Percentiles rank a stretch among this genome's conserved stretches.
phyloP scores from a whole-genome alignment of 2,888 invertebrate genomes.

The Amphipyra tragopoginis region DNA sequence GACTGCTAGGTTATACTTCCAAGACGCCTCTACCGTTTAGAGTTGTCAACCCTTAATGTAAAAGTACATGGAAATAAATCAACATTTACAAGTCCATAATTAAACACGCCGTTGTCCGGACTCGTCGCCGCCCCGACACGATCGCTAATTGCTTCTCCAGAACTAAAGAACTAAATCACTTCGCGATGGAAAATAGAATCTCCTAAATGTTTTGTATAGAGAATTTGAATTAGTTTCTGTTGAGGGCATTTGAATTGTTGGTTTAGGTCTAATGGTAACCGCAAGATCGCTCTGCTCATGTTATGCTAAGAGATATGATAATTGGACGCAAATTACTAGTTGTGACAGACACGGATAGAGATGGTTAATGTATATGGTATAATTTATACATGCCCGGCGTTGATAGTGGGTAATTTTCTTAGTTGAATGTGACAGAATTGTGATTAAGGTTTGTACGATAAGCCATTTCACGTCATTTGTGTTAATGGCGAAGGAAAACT shows the following conservation, averaged over 20 bases:
- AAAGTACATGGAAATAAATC: conserved; percentile 31
- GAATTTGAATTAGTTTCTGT: conserved; percentile 17
- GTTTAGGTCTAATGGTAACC: conserved; percentile 5
- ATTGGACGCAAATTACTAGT: background rate
- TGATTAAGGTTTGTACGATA: too few relatives aligned
- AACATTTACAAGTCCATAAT: conserved; percentile 43
- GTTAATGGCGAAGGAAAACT: too few relatives aligned
- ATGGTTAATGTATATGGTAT: too few relatives aligned
- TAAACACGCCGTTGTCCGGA: conserved; percentile 34
- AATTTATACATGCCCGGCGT: too few relatives aligned
- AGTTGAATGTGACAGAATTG: too few relatives aligned
- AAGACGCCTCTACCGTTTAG: background rate
- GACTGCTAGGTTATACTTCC: background rate
- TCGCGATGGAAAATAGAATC: conserved; percentile 28
- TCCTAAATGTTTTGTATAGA: background rate
- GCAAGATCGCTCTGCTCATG: background rate
- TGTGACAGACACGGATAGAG: too few relatives aligned
- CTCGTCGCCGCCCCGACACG: conserved; percentile 30
- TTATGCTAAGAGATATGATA: background rate
- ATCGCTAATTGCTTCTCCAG: conserved; percentile 53
- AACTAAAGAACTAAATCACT: conserved; percentile 53
- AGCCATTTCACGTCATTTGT: too few relatives aligned
- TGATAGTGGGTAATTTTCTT: too few relatives aligned
- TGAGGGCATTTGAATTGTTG: background rate
- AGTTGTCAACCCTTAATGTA: conserved; percentile 7